These are phyloP conservation scores for Marmota monax DNA, from an alignment of 2,113 vertebrate genomes.

Conservation along the genomic window DNA sequence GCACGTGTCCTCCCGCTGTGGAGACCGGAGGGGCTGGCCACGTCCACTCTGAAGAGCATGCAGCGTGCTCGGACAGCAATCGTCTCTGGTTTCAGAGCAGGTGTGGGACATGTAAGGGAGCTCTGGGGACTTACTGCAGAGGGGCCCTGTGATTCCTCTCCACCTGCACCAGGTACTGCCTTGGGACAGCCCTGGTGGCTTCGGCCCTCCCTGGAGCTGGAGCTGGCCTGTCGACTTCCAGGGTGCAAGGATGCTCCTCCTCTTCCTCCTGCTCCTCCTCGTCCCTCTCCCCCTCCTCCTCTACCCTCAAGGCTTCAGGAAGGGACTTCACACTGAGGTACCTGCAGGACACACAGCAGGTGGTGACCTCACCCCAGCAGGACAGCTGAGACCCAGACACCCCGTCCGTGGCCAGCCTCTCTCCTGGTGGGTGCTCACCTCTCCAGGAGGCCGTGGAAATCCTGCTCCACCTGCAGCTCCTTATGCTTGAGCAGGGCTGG, in stretches of 20 bases:
- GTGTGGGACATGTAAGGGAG: fast-evolving
- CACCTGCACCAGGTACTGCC: background rate
- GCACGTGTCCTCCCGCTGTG: fast-evolving
- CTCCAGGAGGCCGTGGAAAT: conserved; percentile 84
- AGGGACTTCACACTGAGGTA: conserved; percentile 88
- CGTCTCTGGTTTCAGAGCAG: background rate
- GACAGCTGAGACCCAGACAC: background rate
- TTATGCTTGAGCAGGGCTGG: conserved; percentile 76
- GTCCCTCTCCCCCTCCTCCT: conserved; percentile 53
- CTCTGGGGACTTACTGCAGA: conserved; percentile 83
- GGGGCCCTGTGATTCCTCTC: background rate
- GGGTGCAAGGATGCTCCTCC: background rate
- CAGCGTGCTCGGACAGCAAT: background rate
- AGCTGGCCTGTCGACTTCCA: background rate
- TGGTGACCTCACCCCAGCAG: background rate
- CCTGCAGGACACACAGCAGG: conserved; percentile 77
- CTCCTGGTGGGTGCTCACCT: conserved; percentile 86
- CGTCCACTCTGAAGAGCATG: background rate
- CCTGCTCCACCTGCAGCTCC: conserved; percentile 80
- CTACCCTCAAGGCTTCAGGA: conserved; percentile 80
- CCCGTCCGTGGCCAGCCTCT: background rate
- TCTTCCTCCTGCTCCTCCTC: background rate
- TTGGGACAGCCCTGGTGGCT: background rate
- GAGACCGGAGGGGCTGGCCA: background rate
- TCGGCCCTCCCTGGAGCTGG: background rate